Evolutionary conservation across 2,888 invertebrate species (phyloP), one percentile per base, ranked within the genome.

Genomic region (Machimus rusticus): DNA sequence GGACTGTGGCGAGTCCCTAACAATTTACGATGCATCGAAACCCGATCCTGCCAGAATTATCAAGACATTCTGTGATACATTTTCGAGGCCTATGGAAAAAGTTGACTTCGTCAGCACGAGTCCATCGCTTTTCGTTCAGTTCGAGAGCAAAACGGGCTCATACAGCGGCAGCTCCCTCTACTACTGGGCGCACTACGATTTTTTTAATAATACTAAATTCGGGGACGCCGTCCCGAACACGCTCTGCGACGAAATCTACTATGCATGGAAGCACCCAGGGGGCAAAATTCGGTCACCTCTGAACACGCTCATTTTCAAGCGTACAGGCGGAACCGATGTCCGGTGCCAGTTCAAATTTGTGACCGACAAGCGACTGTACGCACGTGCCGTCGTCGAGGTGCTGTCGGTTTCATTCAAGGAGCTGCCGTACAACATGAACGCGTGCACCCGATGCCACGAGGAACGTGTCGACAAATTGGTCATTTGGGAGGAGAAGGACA

Each of bases 161-260:
- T 98, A 98, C 90, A 97, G 97, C 88, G 98, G 98, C 94, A 97
- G 97, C n/a, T 98, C 98, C 0, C 94, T 98, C 16, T 98, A 98
- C 93, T 98, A 98, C 92, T 98, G 98, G 98, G 98, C 98, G 0
- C 98, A 98, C 91, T 98, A 98, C 91, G 98, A 98, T 91, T 98
- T 98, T 93, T 98, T 98, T 93, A 98, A 98, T 92, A 97, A 97
- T 90, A 97, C 97, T 0, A 95, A 96, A 85, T 96, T 96, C 89
- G 98, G 98, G 0, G 97, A 96, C 89, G 96, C 96, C 0, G 96
- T 98, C 0, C 94, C 95, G 0, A 96, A 95, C 28, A 97, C 97
- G 0, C 95, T 96, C 4, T 98, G 98, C 91, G 98, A 98, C 90
- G 97, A 98, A 91, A 95, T 96, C 1, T 97, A 98, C 91, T 95